Percentiles rank a stretch among this genome's conserved stretches.
phyloP scores from a whole-genome alignment of 92 coral and sea anemone species.

The Pocillopora grandis region DNA sequence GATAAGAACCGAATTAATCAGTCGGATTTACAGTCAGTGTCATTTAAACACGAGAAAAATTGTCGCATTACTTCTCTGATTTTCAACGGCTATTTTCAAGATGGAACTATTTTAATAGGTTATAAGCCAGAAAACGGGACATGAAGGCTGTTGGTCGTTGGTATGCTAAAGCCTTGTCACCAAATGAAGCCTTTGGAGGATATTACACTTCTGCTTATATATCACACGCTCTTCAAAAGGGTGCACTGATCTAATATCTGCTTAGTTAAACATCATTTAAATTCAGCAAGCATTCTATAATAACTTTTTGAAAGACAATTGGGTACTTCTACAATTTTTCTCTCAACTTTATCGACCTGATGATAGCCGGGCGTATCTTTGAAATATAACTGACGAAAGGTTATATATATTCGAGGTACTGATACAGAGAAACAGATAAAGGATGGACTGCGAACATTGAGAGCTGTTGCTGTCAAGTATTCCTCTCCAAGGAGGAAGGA shows the following conservation, averaged over 20 bases:
- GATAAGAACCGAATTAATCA: too few species aligned
- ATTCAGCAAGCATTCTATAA: not conserved
- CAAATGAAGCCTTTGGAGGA: conserved; percentile 45
- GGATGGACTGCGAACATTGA: conserved; percentile 33
- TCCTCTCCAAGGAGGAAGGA: conserved; percentile 54
- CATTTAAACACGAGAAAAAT: too few species aligned
- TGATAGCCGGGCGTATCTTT: not conserved
- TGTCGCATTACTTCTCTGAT: too few species aligned
- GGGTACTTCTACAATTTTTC: not conserved
- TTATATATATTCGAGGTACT: not conserved
- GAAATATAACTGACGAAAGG: not conserved
- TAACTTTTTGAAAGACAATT: not conserved
- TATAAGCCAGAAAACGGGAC: conserved; percentile 48
- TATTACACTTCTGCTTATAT: conserved; percentile 68
- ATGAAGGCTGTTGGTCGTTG: conserved; percentile 48
- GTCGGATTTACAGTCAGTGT: too few species aligned
- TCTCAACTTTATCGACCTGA: not conserved
- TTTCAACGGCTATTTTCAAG: too few species aligned
- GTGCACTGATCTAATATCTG: conserved; percentile 48
- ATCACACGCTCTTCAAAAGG: conserved; percentile 59
- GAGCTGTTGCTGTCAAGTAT: conserved; percentile 43
- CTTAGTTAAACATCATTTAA: conserved; percentile 26
- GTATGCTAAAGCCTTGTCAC: conserved; percentile 45
- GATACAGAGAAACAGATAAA: conserved; percentile 40
- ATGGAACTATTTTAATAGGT: too few species aligned